Evolutionary conservation across 2,797 vertebrate species (phyloP), one percentile per base, ranked within the genome.

Genomic region (Lacerta viridis): DNA sequence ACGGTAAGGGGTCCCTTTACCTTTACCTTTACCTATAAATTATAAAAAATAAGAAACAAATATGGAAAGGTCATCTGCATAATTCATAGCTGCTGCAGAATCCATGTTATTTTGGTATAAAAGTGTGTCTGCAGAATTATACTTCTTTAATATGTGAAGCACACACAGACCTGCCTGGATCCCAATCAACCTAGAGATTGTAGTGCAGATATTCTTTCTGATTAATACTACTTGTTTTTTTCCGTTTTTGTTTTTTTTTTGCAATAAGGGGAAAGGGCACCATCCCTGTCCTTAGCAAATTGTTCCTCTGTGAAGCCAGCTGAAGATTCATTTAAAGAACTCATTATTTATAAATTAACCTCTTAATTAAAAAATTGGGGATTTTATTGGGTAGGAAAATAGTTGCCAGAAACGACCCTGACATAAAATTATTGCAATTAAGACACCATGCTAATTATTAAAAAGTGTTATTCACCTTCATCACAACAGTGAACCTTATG

Each of bases 381-480:
- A 1, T 84, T 75, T 66, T 1, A 41, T 27, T 71, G 20, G 23
- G 2, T 84, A 1, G 0, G 0, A 86, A 46, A 81, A 59, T 39
- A 43, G 0, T 71, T 89, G 43, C 76, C 88, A 27, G 20, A 90
- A 92, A 76, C 15, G 17, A 74, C 33, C 23, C 27, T 80, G 64
- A 74, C 36, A 71, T 80, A 61, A 71, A 81, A 72, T 90, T 83
- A 61, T 80, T 89, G 90, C 76, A 75, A 90, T 84, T 72, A 82
- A 90, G 50, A 89, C 84, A 33, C 89, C 90, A 88, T 87, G 10
- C 66, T 91, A 88, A 92, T 89, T 93, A 87, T 91, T 90, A 29
- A 25, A 83, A 55, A 23, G 1, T 82, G 89, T 88, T 80, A 76
- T 77, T 64, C 85, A 81, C 77, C 50, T 90, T 64, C 23, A 6